Percentiles rank a stretch among this genome's conserved stretches.
These are phyloP conservation scores for Tiliacea aurago DNA, from an alignment of 2,888 invertebrate genomes.

Conservation along the genomic window DNA sequence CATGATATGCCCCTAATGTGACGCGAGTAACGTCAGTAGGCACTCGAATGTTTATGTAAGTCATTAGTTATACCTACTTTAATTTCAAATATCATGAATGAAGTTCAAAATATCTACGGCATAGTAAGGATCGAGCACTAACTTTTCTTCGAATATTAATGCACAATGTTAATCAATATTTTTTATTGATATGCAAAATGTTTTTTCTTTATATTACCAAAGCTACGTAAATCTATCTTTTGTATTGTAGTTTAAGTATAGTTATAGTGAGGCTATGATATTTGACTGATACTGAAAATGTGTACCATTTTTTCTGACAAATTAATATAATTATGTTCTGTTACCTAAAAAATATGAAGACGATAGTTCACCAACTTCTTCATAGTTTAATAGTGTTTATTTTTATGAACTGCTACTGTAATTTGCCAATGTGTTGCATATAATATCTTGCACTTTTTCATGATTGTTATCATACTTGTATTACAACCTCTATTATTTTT, in stretches of 20 bases:
- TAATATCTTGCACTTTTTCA: slow-evolving; percentile 36
- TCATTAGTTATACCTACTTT: slow-evolving; percentile 32
- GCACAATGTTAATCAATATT: slow-evolving; percentile 49
- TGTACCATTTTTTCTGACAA: slow-evolving; percentile 41
- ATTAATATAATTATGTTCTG: slow-evolving; percentile 14
- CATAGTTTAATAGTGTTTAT: background rate
- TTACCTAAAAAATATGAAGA: slow-evolving; percentile 18
- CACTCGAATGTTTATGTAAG: slow-evolving; percentile 27
- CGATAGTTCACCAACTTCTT: background rate
- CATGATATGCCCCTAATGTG: slow-evolving; percentile 5
- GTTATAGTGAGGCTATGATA: slow-evolving; percentile 75
- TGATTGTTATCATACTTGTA: slow-evolving; percentile 31
- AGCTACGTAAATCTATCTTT: slow-evolving; percentile 71
- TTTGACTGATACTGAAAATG: slow-evolving; percentile 73
- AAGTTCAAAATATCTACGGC: slow-evolving; percentile 19
- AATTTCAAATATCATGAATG: slow-evolving; percentile 17
- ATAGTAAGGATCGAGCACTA: slow-evolving; percentile 17
- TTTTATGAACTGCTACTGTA: slow-evolving; percentile 28
- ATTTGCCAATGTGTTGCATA: slow-evolving; percentile 22
- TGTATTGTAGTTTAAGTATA: slow-evolving; percentile 68
- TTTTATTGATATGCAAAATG: slow-evolving; percentile 54
- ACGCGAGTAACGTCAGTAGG: background rate
- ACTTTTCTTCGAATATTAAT: slow-evolving; percentile 41
- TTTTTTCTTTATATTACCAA: slow-evolving; percentile 72
- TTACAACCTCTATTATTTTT: slow-evolving; percentile 27